Evolutionary conservation across 1,140 invertebrate genomes (phyloP).

Genomic region (Lepidurus couesii): DNA sequence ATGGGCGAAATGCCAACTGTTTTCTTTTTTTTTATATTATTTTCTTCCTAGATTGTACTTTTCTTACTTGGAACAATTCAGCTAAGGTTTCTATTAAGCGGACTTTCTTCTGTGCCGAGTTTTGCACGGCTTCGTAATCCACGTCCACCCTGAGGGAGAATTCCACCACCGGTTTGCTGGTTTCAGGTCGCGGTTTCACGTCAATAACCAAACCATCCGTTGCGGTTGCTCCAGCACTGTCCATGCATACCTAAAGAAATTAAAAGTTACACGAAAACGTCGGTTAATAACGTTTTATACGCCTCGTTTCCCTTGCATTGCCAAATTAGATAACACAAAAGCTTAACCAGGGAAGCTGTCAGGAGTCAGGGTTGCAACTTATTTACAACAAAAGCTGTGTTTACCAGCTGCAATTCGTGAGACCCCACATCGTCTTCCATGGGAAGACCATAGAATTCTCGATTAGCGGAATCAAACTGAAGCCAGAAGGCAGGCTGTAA

Average conservation of each 20-base stretch:
- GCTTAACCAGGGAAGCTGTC: too few relatives aligned
- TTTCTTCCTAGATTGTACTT: too few relatives aligned
- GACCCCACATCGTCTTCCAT: constrained; percentile 58
- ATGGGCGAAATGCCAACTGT: not conserved
- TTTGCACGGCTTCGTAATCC: constrained; percentile 62
- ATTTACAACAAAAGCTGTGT: not conserved
- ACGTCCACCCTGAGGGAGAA: constrained; percentile 72
- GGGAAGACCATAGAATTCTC: constrained; percentile 79
- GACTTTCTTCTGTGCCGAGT: constrained; percentile 52
- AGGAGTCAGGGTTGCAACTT: not conserved
- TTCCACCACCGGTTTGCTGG: constrained; percentile 52
- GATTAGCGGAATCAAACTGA: constrained; percentile 79
- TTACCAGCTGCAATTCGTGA: constrained; percentile 68
- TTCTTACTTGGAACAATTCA: constrained; percentile 58
- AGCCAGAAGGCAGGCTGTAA: constrained; percentile 71
- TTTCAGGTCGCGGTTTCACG: constrained; percentile 50
- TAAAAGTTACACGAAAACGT: not conserved
- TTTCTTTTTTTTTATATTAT: not conserved
- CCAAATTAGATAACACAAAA: too few relatives aligned
- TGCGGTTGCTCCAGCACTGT: constrained; percentile 59
- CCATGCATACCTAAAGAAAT: constrained; percentile 49
- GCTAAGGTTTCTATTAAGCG: constrained; percentile 63
- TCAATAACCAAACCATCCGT: constrained; percentile 73
- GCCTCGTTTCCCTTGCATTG: too few relatives aligned
- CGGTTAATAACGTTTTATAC: not conserved